These are phyloP conservation scores for Chymomyza fuscimana DNA, from an alignment of 2,888 invertebrate species.

Conservation along the genomic window DNA sequence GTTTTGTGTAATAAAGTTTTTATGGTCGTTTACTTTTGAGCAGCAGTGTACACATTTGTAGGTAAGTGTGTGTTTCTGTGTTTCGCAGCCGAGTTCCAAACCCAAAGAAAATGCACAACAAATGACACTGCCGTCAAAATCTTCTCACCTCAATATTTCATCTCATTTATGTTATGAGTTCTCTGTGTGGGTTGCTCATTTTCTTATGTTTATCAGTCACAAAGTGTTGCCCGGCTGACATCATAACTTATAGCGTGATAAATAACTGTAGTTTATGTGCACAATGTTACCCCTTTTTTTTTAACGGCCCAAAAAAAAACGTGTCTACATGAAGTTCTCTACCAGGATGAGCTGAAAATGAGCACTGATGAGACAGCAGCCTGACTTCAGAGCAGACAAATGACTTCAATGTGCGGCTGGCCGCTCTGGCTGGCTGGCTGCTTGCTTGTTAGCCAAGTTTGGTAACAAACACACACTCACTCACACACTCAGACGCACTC, in stretches of 20 bases:
- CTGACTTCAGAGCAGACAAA: conserved; percentile 55
- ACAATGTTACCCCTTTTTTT: conserved; percentile 36
- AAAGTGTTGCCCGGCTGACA: conserved; percentile 71
- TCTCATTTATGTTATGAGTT: conserved; percentile 57
- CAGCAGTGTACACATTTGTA: conserved; percentile 6
- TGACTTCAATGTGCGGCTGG: conserved; percentile 54
- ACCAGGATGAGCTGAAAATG: conserved; percentile 21
- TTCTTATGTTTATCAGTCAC: conserved; percentile 67
- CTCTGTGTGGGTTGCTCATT: conserved; percentile 37
- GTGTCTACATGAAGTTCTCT: conserved; percentile 13
- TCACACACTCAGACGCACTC: background rate
- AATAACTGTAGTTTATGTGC: conserved; percentile 58
- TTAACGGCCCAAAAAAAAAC: conserved; percentile 9
- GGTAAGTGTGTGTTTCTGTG: conserved; percentile 18
- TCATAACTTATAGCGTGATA: conserved; percentile 75
- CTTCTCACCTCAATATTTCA: conserved; percentile 73
- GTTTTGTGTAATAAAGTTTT: too few species aligned
- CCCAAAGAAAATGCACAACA: conserved; percentile 31
- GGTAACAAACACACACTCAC: conserved; percentile 15
- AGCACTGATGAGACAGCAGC: conserved; percentile 45
- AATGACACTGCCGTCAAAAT: conserved; percentile 65
- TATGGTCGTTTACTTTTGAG: background rate
- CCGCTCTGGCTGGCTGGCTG: conserved; percentile 3
- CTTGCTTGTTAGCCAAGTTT: conserved; percentile 19
- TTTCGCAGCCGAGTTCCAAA: background rate